Conservation (phyloP, 1,140 invertebrate genomes). For the Physella acuta region DNA sequence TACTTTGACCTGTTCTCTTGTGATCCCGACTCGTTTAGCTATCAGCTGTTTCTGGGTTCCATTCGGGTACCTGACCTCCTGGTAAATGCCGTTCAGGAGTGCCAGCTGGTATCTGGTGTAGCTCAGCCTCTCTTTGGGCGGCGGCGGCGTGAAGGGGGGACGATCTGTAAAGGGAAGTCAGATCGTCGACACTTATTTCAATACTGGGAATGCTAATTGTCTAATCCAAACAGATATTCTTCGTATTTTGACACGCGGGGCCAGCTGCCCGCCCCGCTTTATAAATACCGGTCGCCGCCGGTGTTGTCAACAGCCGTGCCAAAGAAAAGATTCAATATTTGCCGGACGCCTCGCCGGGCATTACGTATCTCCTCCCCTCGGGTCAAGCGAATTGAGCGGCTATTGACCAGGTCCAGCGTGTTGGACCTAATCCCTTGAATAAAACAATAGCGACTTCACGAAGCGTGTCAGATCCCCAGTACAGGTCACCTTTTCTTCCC, state of each 20-base stretch:
- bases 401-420: too few relatives aligned
- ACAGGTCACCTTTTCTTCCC: too few relatives aligned
- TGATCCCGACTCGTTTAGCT: slow-evolving; percentile 56
- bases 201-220: background rate
- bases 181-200: background rate
- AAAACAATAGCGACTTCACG: too few relatives aligned
- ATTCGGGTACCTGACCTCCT: slow-evolving; percentile 56
- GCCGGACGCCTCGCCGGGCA: background rate
- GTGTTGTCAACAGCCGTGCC: background rate
- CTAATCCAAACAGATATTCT: background rate
- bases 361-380: too few relatives aligned
- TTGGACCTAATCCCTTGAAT: too few relatives aligned
- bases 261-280: background rate
- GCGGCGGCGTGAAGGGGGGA: slow-evolving; percentile 45
- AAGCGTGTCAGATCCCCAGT: too few relatives aligned
- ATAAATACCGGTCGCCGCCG: background rate
- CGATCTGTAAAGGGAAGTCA: slow-evolving; percentile 37
- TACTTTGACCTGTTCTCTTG: slow-evolving; percentile 59
- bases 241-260: background rate
- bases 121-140: slow-evolving; percentile 49
- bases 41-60: slow-evolving; percentile 58
- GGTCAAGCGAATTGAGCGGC: too few relatives aligned
- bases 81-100: slow-evolving; percentile 54
- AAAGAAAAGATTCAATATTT: background rate
- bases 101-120: slow-evolving; percentile 58